Percentiles rank a stretch among this genome's conserved stretches.
Evolutionary conservation across 30 jellyfish, hydroid and myxozoan species (phyloP).

Genomic region (Nemopilema nomurai): DNA sequence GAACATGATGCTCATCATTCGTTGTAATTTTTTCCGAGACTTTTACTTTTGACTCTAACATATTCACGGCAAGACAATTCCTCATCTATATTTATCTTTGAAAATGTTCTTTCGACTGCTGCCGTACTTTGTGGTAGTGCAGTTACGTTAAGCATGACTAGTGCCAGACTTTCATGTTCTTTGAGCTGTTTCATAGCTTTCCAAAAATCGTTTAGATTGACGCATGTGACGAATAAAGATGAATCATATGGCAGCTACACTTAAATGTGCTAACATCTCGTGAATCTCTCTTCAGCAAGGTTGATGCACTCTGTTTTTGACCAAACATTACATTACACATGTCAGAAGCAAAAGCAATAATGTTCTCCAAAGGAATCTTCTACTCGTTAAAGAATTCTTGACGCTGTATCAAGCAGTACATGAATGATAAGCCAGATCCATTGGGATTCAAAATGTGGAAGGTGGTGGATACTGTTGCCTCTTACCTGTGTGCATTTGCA

Average conservation of each 20-base stretch:
- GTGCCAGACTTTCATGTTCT: constrained; percentile 27
- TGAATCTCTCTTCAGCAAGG: too few relatives aligned
- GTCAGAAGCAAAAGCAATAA: too few relatives aligned
- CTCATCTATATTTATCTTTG: constrained; percentile 37
- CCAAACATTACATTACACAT: too few relatives aligned
- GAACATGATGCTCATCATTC: background rate
- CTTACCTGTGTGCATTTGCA: background rate
- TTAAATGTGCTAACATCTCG: too few relatives aligned
- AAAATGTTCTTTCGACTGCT: constrained; percentile 58
- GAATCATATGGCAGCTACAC: too few relatives aligned
- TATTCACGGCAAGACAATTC: constrained; percentile 31
- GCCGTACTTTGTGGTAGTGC: constrained; percentile 78
- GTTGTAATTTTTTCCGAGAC: constrained; percentile 43
- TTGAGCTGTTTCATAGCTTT: constrained; percentile 1
- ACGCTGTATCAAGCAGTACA: constrained; percentile 1
- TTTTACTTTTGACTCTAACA: constrained; percentile 52
- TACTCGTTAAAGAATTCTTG: too few relatives aligned
- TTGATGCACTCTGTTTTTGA: too few relatives aligned
- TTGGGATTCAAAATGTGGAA: background rate
- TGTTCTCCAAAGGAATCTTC: too few relatives aligned
- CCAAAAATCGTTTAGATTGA: constrained; percentile 56
- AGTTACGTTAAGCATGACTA: constrained; percentile 43
- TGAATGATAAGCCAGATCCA: background rate
- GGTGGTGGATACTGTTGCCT: background rate
- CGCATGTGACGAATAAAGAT: too few relatives aligned